phyloP scores from a whole-genome alignment of 2,113 vertebrate species.

The Misgurnus mizolepis region DNA sequence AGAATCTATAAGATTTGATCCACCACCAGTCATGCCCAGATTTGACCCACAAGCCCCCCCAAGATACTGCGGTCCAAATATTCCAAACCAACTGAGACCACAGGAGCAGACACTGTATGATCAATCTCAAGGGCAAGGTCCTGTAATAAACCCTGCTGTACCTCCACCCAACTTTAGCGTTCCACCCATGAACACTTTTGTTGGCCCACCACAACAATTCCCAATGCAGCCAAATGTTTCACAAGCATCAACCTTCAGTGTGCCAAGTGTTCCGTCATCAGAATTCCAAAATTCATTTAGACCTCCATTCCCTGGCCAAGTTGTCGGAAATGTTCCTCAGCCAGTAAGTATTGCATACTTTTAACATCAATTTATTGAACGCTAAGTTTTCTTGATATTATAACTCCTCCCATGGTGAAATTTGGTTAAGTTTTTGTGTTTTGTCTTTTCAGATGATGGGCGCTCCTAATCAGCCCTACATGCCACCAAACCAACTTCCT shows the following conservation, averaged over 20 bases:
- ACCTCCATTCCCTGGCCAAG: slow-evolving; percentile 80
- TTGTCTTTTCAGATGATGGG: slow-evolving; percentile 63
- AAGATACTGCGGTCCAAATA: slow-evolving; percentile 67
- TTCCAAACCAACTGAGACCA: slow-evolving; percentile 74
- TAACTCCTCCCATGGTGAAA: too few relatives aligned
- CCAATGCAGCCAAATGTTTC: slow-evolving; percentile 75
- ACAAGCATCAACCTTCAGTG: slow-evolving; percentile 81
- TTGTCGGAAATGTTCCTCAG: slow-evolving; percentile 76
- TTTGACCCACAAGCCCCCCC: slow-evolving; percentile 80
- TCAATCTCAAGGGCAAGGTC: slow-evolving; percentile 76
- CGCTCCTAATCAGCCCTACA: slow-evolving; percentile 76
- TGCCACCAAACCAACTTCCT: slow-evolving; percentile 80
- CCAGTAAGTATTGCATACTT: slow-evolving; percentile 74
- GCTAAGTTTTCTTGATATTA: too few relatives aligned
- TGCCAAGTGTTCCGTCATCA: slow-evolving; percentile 77
- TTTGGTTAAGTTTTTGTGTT: neutral
- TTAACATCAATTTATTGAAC: too few relatives aligned
- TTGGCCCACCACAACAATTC: slow-evolving; percentile 78
- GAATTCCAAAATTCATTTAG: slow-evolving; percentile 73
- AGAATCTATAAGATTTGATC: slow-evolving; percentile 82
- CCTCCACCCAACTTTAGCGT: slow-evolving; percentile 77
- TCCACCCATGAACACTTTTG: slow-evolving; percentile 77
- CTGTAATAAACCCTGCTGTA: slow-evolving; percentile 68
- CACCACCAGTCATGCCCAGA: slow-evolving; percentile 70
- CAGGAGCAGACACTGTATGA: slow-evolving; percentile 78